Evolutionary conservation across 2,888 invertebrate species (phyloP), one percentile per base, ranked within the genome.

Genomic region (Parthenolecanium corni): DNA sequence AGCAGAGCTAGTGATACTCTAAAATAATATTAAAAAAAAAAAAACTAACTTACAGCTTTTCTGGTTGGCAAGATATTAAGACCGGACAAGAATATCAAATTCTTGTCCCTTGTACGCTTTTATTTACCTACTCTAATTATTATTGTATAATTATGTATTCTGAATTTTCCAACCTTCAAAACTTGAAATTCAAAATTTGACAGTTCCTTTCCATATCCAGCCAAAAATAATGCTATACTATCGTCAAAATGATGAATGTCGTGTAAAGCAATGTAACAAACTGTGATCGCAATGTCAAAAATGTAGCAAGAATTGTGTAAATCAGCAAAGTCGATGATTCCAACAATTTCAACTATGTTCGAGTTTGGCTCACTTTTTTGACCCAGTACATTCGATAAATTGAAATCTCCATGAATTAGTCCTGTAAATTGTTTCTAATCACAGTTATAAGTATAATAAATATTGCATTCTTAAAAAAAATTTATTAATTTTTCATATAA

Each of bases 321-420:
- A 73, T 94, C 94, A 0, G 90, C 91, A 71, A 92, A 92, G 76
- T 95, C 94, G 14, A 95, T 79, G 54, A 94, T 76, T 0, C 84
- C 88, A 9, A 91, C 76, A 56, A 76, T 75, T 74, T 80, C 81
- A 25, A 79, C 78, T 0, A 74, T 73, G 42, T 76, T 71, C 42
- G 75, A 75, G 6, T 11, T 5, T 14, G 16, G 6, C 14, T 31
- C 20, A 2, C 14, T 11, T 11, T 16, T 12, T 0, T 73, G 72
- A 0, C 86, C 82, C 4, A 93, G 71, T 3, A 94, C 79, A 74
- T 94, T 95, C 73, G 88, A 86, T 70, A 93, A 92, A 72, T 94
- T 94, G 65, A 88, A 79, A 72, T 95, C 94, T 1, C 92, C 93
- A 71, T 95, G 94, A 65, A 94, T 86, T 4, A 86, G 66, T 70